A percentile compares a stretch with the other conserved stretches of the same genome.
Evolutionary conservation across 2,888 invertebrate species (phyloP).

Genomic region (Hypena proboscidalis): DNA sequence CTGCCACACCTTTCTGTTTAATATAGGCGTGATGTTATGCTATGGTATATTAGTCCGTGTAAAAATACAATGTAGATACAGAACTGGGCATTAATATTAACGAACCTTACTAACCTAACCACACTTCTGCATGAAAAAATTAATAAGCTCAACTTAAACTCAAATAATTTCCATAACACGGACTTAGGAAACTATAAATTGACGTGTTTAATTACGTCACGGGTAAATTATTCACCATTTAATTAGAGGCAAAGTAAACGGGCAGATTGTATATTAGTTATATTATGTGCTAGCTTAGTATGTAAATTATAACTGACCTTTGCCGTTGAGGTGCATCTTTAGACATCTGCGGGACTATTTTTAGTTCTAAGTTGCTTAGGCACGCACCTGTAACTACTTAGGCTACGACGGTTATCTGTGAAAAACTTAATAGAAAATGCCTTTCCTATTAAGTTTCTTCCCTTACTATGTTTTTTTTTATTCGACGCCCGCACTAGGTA

Average conservation of each 20-base stretch:
- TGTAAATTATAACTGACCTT: constrained; percentile 52
- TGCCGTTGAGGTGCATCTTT: constrained; percentile 46
- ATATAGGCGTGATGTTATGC: no score
- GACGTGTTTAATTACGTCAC: constrained; percentile 21
- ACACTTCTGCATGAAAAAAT: neutral
- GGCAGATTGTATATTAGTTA: constrained; percentile 26
- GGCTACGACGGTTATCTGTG: neutral
- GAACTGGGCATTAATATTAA: no score
- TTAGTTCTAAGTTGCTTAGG: constrained; percentile 59
- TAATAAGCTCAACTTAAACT: neutral
- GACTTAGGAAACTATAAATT: constrained; percentile 2
- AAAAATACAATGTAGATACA: no score
- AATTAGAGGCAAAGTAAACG: constrained; percentile 31
- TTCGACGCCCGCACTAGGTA: no score
- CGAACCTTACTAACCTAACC: no score
- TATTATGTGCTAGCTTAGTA: constrained; percentile 37
- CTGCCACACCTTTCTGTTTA: no score
- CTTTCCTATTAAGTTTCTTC: no score
- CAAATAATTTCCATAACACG: neutral
- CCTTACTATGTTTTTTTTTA: no score
- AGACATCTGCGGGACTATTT: constrained; percentile 63
- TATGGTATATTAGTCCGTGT: no score
- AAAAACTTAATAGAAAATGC: no score
- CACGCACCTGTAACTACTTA: constrained; percentile 19
- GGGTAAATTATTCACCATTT: constrained; percentile 34